Base-by-base conservation (phyloP, 2,797 vertebrate genomes). In the Salmo trutta region DNA sequence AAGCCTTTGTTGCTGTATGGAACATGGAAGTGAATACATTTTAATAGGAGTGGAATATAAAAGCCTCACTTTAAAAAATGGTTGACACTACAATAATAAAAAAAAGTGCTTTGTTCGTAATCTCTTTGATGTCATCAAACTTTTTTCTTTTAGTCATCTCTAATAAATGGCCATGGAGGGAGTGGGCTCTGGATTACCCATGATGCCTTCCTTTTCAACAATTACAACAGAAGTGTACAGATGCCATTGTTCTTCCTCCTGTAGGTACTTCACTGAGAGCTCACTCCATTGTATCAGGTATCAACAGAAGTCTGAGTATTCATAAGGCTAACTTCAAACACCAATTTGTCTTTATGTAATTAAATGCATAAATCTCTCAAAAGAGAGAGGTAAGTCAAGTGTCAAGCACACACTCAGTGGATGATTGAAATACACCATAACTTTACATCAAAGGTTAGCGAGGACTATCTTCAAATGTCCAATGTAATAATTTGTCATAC, bases 21-120 rank as follows among this genome's bases (percentile, higher is more conserved):
- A 72, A 83, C 80, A 88, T 81, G n/a, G 73, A 88, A 86, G 73
- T 64, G 79, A 84, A 78, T 69, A 88, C 75, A 87, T 74, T 74
- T 84, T 85, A 86, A 83, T 81, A 80, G 79, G 59, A 76, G 78
- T 70, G 36, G 81, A 59, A 80, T 82, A 83, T 83, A 75, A 88
- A 90, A 86, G 83, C 51, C 72, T 77, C 67, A 73, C 73, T 54
- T 77, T 86, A 53, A 79, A 81, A 87, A 85, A 76, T 73, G 77
- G 31, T 76, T 36, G 70, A 77, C 73, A 82, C 78, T 78, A 76
- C 87, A 85, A 83, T 76, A 76, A 79, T 47, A 47, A 12, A 82
- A 24, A 24, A 83, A 80, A 83, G 24, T 36, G 72, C 83, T 87
- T 83, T 84, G 77, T 87, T 88, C 71, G 59, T 79, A 76, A 82